Evolutionary conservation across 1,140 invertebrate genomes (phyloP), one percentile per base, ranked within the genome.

Genomic region (Brachionus paranguensis): DNA sequence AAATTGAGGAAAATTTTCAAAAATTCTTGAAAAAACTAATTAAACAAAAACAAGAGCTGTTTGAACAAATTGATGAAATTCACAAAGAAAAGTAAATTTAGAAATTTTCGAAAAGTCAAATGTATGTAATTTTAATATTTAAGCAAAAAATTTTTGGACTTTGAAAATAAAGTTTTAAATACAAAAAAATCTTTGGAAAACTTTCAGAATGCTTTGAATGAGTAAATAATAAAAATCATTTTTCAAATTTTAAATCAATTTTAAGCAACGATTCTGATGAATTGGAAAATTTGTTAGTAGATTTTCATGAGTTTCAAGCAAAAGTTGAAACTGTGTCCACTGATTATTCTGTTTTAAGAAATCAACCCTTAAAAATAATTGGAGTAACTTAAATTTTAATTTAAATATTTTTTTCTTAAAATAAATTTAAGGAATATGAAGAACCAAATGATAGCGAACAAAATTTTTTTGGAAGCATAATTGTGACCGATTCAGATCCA

Each of bases 401-500:
- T 47, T 14, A 27, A 47, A 47, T 14, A 33, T n/a, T n/a, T 47
- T 45, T 47, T 14, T 78, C 45, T 78, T 27, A 12, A 14, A n/a
- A 47, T n/a, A 7, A 27, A 14, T 24, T 55, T 27, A 79, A 79
- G 76, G 78, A 81, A 43, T 81, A 81, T 24, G 78, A 81, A 64
- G 10, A 81, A 65, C 29, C 41, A 17, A 10, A 11, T 8, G n/a
- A 41, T 11, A 29, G 8, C 10, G 29, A 33, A 4, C 11, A 20
- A 41, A 81, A 64, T 47, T 81, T 64, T 12, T 81, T 81, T 37
- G 78, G 78, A 10, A 81, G 65, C 64, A 11, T 81, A 43, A 68
- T 81, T 6, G 12, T 81, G 24, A 81, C 50, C 14, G 78, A 81
- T n/a, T 81, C 53, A 64, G 78, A 79, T 7, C 14, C 20, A 64